These are phyloP conservation scores for Colistium nudipinnis DNA, from an alignment of 2,113 vertebrate species.

Conservation along the genomic window DNA sequence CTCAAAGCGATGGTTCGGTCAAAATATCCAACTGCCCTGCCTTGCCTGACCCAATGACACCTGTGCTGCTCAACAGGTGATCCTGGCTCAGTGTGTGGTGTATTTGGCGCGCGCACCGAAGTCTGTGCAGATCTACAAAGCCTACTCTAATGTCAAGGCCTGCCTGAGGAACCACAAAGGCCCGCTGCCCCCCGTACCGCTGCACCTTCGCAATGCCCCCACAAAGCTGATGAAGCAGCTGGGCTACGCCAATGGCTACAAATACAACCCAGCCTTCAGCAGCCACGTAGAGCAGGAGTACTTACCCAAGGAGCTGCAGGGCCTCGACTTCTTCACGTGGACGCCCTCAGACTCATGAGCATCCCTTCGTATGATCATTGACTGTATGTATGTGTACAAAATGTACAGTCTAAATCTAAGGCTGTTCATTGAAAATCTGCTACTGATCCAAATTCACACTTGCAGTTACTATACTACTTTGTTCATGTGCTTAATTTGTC, in stretches of 20 bases:
- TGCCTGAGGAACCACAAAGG: constrained; percentile 90
- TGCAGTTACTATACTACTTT: too few relatives aligned
- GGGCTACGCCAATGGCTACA: constrained; percentile 92
- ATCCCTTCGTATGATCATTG: background rate
- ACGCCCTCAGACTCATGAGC: constrained; percentile 57
- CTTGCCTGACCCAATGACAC: background rate
- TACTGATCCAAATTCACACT: background rate
- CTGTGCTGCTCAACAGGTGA: constrained; percentile 82
- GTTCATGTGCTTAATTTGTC: background rate
- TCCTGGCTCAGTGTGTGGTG: constrained; percentile 93
- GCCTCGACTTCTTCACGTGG: constrained; percentile 86
- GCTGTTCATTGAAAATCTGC: background rate
- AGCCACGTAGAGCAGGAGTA: constrained; percentile 89
- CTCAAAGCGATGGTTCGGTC: background rate
- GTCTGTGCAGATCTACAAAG: constrained; percentile 90
- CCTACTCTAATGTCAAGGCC: constrained; percentile 90
- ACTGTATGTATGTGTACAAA: too few relatives aligned
- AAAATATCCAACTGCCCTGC: background rate
- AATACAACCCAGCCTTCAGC: constrained; percentile 90
- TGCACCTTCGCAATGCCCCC: constrained; percentile 94
- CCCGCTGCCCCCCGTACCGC: constrained; percentile 90
- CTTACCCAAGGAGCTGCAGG: constrained; percentile 87
- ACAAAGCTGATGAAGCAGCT: constrained; percentile 93
- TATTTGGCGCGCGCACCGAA: constrained; percentile 93
- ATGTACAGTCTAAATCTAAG: background rate